Evolutionary conservation across 2,797 vertebrate genomes (phyloP).

Genomic region (Malurus splendens): DNA sequence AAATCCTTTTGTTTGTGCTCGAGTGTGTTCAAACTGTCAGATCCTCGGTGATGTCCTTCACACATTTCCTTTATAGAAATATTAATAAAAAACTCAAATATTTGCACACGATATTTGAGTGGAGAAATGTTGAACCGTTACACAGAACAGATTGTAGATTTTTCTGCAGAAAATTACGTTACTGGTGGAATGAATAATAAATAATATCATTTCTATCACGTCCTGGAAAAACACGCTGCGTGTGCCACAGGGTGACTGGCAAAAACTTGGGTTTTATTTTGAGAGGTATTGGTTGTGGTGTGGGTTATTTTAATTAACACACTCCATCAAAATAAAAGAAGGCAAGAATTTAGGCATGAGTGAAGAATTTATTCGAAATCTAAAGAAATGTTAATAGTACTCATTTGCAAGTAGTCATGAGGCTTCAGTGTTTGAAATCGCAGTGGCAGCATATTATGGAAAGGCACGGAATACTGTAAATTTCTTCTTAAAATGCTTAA

Average conservation of each 20-base stretch:
- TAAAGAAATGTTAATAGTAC: conserved; percentile 37
- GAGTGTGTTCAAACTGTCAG: conserved; percentile 20
- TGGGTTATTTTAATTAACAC: not conserved
- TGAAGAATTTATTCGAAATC: not conserved
- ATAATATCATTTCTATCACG: conserved; percentile 38
- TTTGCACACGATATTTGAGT: conserved; percentile 21
- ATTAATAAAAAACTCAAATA: conserved; percentile 34
- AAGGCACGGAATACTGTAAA: not conserved
- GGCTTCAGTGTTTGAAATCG: not conserved
- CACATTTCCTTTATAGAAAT: not conserved
- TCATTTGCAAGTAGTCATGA: conserved; percentile 16
- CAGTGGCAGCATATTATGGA: not conserved
- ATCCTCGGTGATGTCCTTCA: not conserved
- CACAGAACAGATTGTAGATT: conserved; percentile 11
- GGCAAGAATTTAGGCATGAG: not conserved
- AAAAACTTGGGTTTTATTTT: not conserved
- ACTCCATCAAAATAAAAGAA: not conserved
- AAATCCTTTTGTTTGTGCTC: conserved; percentile 55
- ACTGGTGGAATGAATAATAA: conserved; percentile 19
- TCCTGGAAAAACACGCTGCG: not conserved
- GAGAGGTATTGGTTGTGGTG: not conserved
- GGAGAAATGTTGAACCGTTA: not conserved
- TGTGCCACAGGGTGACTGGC: not conserved
- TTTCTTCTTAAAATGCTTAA: not conserved
- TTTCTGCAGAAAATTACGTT: conserved; percentile 47